Evolutionary conservation across 2,888 invertebrate genomes (phyloP), one percentile per base, ranked within the genome.

Genomic region (Mythimna pallens): DNA sequence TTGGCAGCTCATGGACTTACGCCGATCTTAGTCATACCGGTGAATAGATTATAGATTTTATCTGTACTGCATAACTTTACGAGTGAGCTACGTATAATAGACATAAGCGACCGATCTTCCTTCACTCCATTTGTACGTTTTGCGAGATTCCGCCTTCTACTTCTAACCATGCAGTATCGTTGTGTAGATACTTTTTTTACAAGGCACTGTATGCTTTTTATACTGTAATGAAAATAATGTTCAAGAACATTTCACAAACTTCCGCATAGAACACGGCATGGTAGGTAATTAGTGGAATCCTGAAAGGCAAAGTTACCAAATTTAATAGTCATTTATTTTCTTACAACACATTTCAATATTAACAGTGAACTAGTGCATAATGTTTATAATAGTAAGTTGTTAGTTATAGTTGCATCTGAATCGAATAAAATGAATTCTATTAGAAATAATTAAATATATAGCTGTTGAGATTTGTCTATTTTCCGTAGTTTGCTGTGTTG

Each of bases 401-500:
- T 91, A 93, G 91, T 84, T 71, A 89, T 92, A 92, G 90, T 87
- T 86, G 90, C 87, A 88, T 90, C 89, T 89, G 89, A 91, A 92
- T 89, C 89, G 89, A 91, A 92, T 89, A 86, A 86, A 87, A 88
- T 87, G 86, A 91, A 90, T 87, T 89, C 86, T 92, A 92, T 90
- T 90, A 92, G 89, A 69, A 66, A 61, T 78, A 81, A 74, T 85
- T 85, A 84, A 78, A 84, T 84, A 76, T 84, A 88, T 90, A 92
- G 86, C 66, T 85, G 90, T 91, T 88, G 88, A 91, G 84, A 89
- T 87, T 91, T 90, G 91, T 94, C 94, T 94, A 95, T 95, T 94
- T 94, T 93, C 93, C 92, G 93, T 94, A 94, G 95, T 93, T 92
- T 91, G 92, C 93, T 89, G 89, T 89, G 91, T 93, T 86, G 89